These are phyloP conservation scores for Periophthalmus modestus DNA, from an alignment of 2,113 vertebrate species.

Conservation along the genomic window DNA sequence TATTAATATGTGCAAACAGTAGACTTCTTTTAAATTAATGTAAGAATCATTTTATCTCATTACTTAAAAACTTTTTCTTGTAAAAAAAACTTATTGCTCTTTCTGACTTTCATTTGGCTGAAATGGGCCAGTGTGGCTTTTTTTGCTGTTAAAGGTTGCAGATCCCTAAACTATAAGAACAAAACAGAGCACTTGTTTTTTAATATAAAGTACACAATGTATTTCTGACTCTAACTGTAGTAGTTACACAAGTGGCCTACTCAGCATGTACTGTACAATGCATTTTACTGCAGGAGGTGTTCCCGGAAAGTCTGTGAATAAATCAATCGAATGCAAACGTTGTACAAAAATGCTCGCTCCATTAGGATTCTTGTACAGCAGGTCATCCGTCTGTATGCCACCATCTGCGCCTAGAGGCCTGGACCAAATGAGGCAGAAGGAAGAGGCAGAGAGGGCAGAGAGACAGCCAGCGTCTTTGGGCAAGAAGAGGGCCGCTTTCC, in stretches of 20 bases:
- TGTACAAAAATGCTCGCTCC: not conserved
- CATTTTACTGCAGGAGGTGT: slow-evolving; percentile 25
- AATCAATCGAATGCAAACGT: slow-evolving; percentile 47
- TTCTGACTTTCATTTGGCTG: too few species aligned
- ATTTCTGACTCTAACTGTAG: not conserved
- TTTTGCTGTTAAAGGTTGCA: too few species aligned
- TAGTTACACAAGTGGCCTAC: slow-evolving; percentile 28
- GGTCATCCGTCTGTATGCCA: slow-evolving; percentile 56
- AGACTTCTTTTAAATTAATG: too few species aligned
- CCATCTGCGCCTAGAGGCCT: slow-evolving; percentile 58
- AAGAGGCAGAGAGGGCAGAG: slow-evolving; percentile 22
- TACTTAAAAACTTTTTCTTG: too few species aligned
- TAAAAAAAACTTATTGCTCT: too few species aligned
- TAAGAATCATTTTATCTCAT: too few species aligned
- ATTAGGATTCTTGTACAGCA: slow-evolving; percentile 49
- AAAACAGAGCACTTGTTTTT: not conserved
- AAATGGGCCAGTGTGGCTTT: too few species aligned
- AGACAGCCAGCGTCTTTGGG: slow-evolving; percentile 49
- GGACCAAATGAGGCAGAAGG: slow-evolving; percentile 55
- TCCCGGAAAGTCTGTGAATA: slow-evolving; percentile 46
- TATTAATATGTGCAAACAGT: too few species aligned
- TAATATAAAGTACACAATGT: not conserved
- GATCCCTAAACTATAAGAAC: not conserved
- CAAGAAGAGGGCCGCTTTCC: slow-evolving; percentile 37
- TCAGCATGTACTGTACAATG: slow-evolving; percentile 20